Evolutionary conservation across 2,888 invertebrate species (phyloP).

Genomic region (Nebria salina): DNA sequence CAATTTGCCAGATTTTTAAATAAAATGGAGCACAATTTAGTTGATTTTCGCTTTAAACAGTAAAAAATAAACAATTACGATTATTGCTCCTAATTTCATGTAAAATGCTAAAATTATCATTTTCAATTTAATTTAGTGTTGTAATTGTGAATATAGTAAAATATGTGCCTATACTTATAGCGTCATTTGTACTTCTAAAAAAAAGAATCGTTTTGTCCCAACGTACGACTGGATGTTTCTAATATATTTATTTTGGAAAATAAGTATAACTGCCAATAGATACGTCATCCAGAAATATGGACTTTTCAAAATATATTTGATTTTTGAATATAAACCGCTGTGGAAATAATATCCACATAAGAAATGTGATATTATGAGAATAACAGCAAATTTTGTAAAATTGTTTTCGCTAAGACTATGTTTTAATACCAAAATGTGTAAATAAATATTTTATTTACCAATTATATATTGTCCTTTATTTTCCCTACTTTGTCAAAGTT

Average conservation of each 20-base stretch:
- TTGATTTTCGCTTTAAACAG: not conserved
- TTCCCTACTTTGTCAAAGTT: not conserved
- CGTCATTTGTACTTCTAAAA: constrained; percentile 24
- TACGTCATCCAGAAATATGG: not conserved
- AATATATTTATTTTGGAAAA: constrained; percentile 7
- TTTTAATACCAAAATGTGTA: constrained; percentile 40
- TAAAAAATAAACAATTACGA: not conserved
- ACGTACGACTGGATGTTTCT: not conserved
- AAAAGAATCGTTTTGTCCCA: not conserved
- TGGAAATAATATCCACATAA: constrained; percentile 73
- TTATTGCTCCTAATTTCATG: not conserved
- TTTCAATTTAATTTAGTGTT: constrained; percentile 8
- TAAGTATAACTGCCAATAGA: not conserved
- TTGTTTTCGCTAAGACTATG: constrained; percentile 41
- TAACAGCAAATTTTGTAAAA: constrained; percentile 43
- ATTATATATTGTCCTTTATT: constrained; percentile 3
- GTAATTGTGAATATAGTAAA: constrained; percentile 12
- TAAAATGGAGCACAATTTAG: not conserved
- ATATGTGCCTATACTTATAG: constrained; percentile 12
- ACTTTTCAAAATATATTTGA: not conserved
- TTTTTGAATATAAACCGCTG: constrained; percentile 22
- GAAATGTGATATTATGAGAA: constrained; percentile 74
- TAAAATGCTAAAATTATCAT: constrained; percentile 16
- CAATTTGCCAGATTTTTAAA: not conserved
- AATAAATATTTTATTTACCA: constrained; percentile 17